Conservation (phyloP, 2,797 vertebrate genomes). For the Rhodeus uyekii region DNA sequence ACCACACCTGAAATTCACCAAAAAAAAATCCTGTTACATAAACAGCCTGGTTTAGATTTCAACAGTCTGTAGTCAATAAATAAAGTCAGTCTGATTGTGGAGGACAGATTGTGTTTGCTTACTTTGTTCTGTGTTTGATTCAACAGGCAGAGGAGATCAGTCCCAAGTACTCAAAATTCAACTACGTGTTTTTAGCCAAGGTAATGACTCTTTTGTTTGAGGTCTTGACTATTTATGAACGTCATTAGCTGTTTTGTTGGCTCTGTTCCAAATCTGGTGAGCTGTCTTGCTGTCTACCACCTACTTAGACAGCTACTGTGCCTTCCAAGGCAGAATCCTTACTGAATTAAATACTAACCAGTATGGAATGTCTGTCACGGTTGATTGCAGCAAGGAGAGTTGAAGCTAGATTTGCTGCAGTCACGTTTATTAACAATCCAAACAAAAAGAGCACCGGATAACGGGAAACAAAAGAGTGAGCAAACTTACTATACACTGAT, state of each 20-base stretch:
- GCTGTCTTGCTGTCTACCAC: background rate
- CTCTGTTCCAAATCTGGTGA: background rate
- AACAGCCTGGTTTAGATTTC: background rate
- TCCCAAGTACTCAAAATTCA: slow-evolving; percentile 90
- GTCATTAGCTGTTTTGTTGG: background rate
- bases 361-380: background rate
- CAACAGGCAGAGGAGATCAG: slow-evolving; percentile 89
- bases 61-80: background rate
- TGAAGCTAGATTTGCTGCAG: too few relatives aligned
- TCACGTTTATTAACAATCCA: too few relatives aligned
- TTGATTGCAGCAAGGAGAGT: too few relatives aligned
- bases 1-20: background rate
- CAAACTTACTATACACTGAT: too few relatives aligned
- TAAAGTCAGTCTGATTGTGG: background rate
- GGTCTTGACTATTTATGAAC: background rate
- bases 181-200: slow-evolving; percentile 94
- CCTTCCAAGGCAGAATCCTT: background rate
- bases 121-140: slow-evolving; percentile 44
- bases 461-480: too few relatives aligned
- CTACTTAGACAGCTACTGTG: background rate
- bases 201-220: slow-evolving; percentile 68
- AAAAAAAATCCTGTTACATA: slow-evolving; percentile 5
- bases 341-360: too few relatives aligned
- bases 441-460: too few relatives aligned
- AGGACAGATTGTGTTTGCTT: background rate